phyloP scores from a whole-genome alignment of 2,888 invertebrate genomes.

The Diarsia dahlii region DNA sequence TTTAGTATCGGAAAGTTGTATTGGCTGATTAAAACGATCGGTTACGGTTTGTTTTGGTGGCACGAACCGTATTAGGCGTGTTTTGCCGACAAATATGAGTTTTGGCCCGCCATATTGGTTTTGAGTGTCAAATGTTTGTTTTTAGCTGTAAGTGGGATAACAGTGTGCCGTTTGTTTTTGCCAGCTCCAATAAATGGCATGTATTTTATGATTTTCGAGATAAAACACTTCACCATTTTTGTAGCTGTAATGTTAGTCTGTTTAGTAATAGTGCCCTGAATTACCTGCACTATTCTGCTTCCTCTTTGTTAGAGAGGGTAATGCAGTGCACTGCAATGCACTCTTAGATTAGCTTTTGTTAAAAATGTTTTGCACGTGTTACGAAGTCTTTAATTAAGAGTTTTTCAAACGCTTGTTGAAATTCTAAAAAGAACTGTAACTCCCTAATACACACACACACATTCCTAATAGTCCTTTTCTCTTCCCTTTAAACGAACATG shows the following conservation, averaged over 20 bases:
- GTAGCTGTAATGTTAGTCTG: not conserved
- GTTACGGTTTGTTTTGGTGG: conserved; percentile 46
- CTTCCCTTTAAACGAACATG: not conserved
- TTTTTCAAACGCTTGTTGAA: not conserved
- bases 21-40: conserved; percentile 59
- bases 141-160: conserved; percentile 23
- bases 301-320: not conserved
- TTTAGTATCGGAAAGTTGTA: conserved; percentile 57
- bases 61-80: not conserved
- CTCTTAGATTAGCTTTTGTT: not conserved
- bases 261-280: not conserved
- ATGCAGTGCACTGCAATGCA: not conserved
- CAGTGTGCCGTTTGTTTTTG: conserved; percentile 11
- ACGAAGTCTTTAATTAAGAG: not conserved
- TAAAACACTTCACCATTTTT: not conserved
- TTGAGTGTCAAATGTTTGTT: conserved; percentile 27
- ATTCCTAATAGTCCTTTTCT: not conserved
- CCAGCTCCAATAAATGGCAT: not conserved
- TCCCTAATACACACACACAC: not conserved
- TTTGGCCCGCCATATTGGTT: conserved; percentile 14
- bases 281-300: not conserved
- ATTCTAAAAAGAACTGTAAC: not conserved
- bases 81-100: conserved; percentile 23
- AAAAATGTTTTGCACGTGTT: not conserved
- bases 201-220: not conserved